Evolutionary conservation across 2,888 invertebrate species (phyloP).

Genomic region (Andricus quercusramuli): DNA sequence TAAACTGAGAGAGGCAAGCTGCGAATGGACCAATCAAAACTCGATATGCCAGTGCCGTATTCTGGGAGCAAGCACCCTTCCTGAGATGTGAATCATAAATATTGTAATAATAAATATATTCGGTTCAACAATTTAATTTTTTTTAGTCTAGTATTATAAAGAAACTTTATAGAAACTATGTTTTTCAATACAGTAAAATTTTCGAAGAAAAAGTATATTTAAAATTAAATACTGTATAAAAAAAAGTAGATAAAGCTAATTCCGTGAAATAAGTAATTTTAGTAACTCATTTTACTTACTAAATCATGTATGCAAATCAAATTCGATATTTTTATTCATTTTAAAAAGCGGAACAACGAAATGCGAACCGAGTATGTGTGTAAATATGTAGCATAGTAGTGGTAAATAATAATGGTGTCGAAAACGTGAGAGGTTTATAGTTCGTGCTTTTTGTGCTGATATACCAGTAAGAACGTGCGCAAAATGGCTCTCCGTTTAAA

Average conservation of each 20-base stretch:
- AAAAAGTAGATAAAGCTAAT: no score
- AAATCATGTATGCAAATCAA: no score
- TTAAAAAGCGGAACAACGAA: neutral
- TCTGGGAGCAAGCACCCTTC: neutral
- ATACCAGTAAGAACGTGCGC: neutral
- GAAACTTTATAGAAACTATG: neutral
- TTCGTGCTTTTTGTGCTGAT: neutral
- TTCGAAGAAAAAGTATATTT: no score
- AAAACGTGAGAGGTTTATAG: neutral
- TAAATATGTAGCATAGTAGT: neutral
- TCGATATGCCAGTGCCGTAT: neutral
- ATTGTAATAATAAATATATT: no score
- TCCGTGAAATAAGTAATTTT: no score
- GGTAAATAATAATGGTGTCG: neutral
- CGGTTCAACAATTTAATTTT: no score
- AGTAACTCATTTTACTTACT: neutral
- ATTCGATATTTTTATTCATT: neutral
- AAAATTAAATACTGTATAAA: no score
- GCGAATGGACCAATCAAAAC: neutral
- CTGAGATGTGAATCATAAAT: no score
- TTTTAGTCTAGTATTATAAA: neutral
- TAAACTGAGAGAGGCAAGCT: no score
- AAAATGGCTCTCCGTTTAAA: constrained; percentile 26
- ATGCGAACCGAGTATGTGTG: neutral
- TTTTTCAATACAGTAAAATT: no score